Evolutionary conservation across 2,797 vertebrate species (phyloP), one percentile per base, ranked within the genome.

Genomic region (Poeciliopsis turneri): DNA sequence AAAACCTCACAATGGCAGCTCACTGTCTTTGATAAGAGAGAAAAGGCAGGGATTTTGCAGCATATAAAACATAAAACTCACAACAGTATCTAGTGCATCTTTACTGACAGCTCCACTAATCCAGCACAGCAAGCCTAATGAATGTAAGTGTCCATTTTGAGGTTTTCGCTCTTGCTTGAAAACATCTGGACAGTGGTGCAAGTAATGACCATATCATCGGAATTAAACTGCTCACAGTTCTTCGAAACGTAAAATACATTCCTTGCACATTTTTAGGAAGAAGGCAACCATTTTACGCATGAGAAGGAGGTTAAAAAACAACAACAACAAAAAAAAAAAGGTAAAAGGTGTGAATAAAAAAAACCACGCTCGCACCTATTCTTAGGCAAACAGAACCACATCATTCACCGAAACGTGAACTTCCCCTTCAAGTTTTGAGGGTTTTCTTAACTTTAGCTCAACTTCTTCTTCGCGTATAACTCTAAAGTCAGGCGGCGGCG

Each of bases 91-190:
- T 11, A 45, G 18, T 45, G 2, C 15, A 70, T 71, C 73, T 3
- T 70, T 28, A 16, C 39, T 72, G 64, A 43, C 45, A 70, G n/a
- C 70, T 77, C 43, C 71, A 6, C 20, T 78, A 47, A 82, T 78
- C 77, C 51, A 78, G 5, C 53, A 68, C 61, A 51, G 69, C 72
- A 69, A 69, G 71, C 12, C 68, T 76, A 75, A 77, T 85, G 61
- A 78, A 68, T 64, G 71, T 83, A 85, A 85, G 90, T 79, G 84
- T 94, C 93, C 93, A 94, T 95, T 94, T 94, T 94, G 91, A 92
- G 90, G 90, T 88, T 66, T 78, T 36, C 61, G 76, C 75, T 71
- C 77, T 80, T 80, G 18, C 64, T 71, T 82, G 72, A 23, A 76
- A 90, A 90, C 93, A 93, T 92, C 92, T 91, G 92, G 94, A 78